A percentile compares a stretch with the other conserved stretches of the same genome.
Evolutionary conservation across 2,113 vertebrate species (phyloP).

Genomic region (Lepidothrix coronata): DNA sequence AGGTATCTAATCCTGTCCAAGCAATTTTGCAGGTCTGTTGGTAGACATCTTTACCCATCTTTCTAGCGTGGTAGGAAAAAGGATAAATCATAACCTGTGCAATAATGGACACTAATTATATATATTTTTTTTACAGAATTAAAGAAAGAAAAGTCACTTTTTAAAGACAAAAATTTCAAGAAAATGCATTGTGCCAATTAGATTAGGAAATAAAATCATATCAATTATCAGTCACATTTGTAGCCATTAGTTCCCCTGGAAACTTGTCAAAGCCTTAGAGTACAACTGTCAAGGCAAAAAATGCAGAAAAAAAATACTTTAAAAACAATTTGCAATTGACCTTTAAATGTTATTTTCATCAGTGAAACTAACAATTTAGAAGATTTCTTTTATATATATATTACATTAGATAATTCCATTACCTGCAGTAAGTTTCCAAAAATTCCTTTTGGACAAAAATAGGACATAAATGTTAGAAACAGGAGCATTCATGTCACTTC

Average conservation of each 20-base stretch:
- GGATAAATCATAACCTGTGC: not conserved
- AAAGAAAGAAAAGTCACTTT: not conserved
- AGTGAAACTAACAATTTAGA: not conserved
- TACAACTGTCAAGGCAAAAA: conserved; percentile 3
- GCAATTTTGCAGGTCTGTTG: not conserved
- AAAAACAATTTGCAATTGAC: not conserved
- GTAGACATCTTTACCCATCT: not conserved
- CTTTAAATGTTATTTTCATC: not conserved
- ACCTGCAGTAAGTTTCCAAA: not conserved
- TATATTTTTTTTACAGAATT: not conserved
- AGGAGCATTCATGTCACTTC: not conserved
- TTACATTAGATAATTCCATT: not conserved
- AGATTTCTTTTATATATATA: not conserved
- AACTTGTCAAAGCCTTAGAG: not conserved
- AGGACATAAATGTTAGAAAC: not conserved
- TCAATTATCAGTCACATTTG: not conserved
- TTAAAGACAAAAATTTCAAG: not conserved
- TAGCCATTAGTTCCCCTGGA: conserved; percentile 14
- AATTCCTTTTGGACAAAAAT: not conserved
- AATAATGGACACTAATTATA: not conserved
- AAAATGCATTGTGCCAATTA: not conserved
- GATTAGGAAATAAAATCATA: conserved; percentile 3
- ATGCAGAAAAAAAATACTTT: not conserved
- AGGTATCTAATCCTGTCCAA: not conserved
- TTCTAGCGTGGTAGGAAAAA: not conserved